Percentiles rank a stretch among this genome's conserved stretches.
Evolutionary conservation across 2,797 vertebrate species (phyloP).

Genomic region (Heliangelus exortis): DNA sequence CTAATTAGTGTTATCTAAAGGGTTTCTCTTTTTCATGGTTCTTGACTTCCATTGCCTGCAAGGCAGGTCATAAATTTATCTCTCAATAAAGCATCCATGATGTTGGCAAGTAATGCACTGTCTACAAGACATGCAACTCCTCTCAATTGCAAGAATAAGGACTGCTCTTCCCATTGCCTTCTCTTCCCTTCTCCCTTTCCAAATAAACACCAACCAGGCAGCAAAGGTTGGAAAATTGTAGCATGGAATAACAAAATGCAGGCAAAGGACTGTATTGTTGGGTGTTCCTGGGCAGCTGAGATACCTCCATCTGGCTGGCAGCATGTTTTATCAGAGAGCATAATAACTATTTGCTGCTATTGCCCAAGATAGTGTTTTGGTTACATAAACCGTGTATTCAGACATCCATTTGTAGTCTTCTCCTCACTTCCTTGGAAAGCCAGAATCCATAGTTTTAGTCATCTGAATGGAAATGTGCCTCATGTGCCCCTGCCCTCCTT

Average conservation of each 20-base stretch:
- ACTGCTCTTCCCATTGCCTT: neutral
- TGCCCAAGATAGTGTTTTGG: neutral
- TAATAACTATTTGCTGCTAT: neutral
- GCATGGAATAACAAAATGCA: neutral
- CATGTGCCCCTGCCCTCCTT: slow-evolving; percentile 45
- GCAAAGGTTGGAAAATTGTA: neutral
- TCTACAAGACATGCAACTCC: neutral
- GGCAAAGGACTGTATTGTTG: neutral
- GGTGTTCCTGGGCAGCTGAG: neutral
- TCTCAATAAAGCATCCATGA: neutral
- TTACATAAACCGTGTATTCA: slow-evolving; percentile 7
- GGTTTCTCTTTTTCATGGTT: neutral
- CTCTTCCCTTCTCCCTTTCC: neutral
- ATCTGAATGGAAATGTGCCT: slow-evolving; percentile 44
- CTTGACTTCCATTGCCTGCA: neutral
- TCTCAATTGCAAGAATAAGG: neutral
- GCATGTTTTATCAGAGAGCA: neutral
- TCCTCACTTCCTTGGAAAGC: slow-evolving; percentile 29
- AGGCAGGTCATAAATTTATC: neutral
- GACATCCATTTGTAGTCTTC: slow-evolving; percentile 10
- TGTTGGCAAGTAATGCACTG: neutral
- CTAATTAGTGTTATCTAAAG: neutral
- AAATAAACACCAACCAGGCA: neutral
- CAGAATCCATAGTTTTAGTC: slow-evolving; percentile 47
- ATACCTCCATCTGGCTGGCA: neutral